A percentile compares a stretch with the other conserved stretches of the same genome.
Evolutionary conservation across 2,888 invertebrate species (phyloP).

Genomic region (Patella caerulea): DNA sequence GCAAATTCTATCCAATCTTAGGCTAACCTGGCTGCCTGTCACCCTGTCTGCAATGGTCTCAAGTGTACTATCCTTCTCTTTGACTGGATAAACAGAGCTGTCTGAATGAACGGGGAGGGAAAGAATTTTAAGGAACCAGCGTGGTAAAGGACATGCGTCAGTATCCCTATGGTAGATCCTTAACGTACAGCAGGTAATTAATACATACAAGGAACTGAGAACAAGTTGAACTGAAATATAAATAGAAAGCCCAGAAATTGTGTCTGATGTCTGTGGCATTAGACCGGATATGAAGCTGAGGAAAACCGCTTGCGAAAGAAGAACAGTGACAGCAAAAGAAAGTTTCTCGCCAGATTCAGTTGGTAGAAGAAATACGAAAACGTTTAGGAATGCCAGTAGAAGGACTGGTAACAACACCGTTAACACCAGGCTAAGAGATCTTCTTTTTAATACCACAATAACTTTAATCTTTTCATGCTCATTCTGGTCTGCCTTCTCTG

Average conservation of each 20-base stretch:
- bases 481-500: background rate
- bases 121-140: background rate
- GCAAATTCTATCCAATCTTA: background rate
- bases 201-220: background rate
- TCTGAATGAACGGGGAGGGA: background rate
- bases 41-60: background rate
- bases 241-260: background rate
- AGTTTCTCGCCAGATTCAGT: slow-evolving; percentile 2
- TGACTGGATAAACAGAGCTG: background rate
- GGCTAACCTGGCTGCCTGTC: background rate
- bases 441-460: background rate
- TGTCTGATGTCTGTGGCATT: background rate
- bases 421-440: background rate
- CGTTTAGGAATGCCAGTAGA: background rate
- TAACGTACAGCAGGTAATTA: background rate
- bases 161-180: background rate
- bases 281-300: background rate
- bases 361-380: background rate
- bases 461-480: background rate
- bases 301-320: background rate
- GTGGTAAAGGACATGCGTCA: background rate
- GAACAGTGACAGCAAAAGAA: background rate
- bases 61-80: background rate
- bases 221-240: background rate
- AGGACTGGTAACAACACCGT: background rate